Evolutionary conservation across 2,888 invertebrate species (phyloP).

Genomic region (Peribatodes rhomboidaria): DNA sequence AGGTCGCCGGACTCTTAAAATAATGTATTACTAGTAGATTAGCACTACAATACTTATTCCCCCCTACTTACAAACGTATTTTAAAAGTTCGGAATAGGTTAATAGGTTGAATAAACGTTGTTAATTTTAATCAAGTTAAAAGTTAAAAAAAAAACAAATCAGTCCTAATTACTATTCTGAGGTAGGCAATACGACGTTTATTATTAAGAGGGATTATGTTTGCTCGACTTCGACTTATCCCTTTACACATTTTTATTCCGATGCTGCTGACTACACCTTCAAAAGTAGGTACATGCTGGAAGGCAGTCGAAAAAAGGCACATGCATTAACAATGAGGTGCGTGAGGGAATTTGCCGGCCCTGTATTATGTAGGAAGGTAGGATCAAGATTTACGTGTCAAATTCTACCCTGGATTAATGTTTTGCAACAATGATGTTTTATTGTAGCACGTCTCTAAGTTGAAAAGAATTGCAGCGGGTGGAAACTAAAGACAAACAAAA

Average conservation of each 20-base stretch:
- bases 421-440: conserved; percentile 12
- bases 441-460: background rate
- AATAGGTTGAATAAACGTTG: no score
- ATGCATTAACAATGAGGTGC: conserved; percentile 24
- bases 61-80: no score
- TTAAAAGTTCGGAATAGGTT: no score
- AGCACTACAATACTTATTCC: no score
- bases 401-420: conserved; percentile 10
- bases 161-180: no score
- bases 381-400: conserved; percentile 19
- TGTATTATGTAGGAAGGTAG: conserved; percentile 21
- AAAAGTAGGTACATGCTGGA: conserved; percentile 20
- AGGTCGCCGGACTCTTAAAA: no score
- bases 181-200: no score
- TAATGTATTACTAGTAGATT: no score
- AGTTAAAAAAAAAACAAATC: no score
- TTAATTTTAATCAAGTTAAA: no score
- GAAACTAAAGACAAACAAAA: no score
- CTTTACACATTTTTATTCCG: conserved; percentile 7
- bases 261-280: conserved; percentile 7
- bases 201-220: no score
- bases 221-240: background rate
- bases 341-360: conserved; percentile 24
- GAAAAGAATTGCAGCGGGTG: background rate
- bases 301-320: conserved; percentile 23